Evolutionary conservation across 2,797 vertebrate genomes (phyloP).

Genomic region (Lepilemur ruficaudatus): DNA sequence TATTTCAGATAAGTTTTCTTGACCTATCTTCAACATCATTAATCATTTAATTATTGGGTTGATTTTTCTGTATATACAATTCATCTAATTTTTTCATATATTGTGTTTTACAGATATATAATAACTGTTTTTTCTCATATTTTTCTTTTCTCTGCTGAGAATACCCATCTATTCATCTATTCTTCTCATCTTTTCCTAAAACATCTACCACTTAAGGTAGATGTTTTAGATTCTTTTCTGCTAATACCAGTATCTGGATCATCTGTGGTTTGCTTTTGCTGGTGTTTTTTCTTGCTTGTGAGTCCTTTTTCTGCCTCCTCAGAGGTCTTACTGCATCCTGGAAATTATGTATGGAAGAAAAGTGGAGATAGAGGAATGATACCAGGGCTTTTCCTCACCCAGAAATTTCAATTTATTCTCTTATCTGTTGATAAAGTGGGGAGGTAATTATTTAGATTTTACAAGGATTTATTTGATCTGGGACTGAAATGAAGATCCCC

Average conservation of each 20-base stretch:
- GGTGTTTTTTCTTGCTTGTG: not conserved
- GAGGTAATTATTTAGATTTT: not conserved
- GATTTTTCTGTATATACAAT: not conserved
- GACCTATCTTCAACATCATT: not conserved
- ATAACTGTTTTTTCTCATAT: not conserved
- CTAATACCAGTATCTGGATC: not conserved
- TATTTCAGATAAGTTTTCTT: not conserved
- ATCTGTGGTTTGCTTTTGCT: not conserved
- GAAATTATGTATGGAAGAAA: not conserved
- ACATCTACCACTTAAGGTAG: not conserved
- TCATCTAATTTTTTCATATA: not conserved
- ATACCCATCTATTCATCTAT: not conserved
- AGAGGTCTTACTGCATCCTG: not conserved
- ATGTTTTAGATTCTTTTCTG: not conserved
- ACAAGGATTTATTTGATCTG: not conserved
- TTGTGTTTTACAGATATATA: not conserved
- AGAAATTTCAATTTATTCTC: not conserved
- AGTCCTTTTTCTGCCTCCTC: not conserved
- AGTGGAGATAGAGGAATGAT: not conserved
- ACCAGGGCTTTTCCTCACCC: no score
- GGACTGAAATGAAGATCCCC: not conserved
- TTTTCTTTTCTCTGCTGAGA: not conserved
- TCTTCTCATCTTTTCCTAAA: not conserved
- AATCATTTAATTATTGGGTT: not conserved
- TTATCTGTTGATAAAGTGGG: not conserved